phyloP scores from a whole-genome alignment of 2,113 vertebrate species.

The Vulpes lagopus region DNA sequence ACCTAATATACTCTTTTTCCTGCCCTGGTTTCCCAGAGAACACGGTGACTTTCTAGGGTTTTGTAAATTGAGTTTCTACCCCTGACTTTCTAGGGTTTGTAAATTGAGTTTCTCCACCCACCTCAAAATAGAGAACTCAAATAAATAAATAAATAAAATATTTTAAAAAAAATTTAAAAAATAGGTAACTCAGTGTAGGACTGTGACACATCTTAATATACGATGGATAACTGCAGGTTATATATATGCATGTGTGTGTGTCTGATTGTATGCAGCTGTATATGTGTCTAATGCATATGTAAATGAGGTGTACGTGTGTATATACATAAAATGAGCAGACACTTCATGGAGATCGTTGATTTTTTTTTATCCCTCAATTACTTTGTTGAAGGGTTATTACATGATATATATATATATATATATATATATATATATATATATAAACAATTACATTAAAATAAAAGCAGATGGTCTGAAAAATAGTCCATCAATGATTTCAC shows the following conservation, averaged over 20 bases:
- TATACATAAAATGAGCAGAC: background rate
- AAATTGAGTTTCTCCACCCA: background rate
- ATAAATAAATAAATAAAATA: no score
- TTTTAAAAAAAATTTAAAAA: no score
- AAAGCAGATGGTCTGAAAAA: background rate
- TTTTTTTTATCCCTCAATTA: background rate
- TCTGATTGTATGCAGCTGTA: background rate
- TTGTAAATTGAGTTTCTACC: background rate
- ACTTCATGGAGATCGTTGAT: background rate
- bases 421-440: background rate
- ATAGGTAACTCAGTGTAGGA: background rate
- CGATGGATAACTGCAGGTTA: background rate
- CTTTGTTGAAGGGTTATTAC: background rate
- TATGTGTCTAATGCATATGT: background rate
- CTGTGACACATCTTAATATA: background rate
- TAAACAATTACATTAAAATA: background rate
- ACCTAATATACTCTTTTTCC: background rate
- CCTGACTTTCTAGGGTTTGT: background rate
- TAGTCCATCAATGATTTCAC: background rate
- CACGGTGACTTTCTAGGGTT: background rate
- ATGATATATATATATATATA: background rate
- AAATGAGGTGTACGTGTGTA: background rate
- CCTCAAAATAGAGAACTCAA: background rate
- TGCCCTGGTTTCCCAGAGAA: background rate
- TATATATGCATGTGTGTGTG: background rate